A percentile compares a stretch with the other conserved stretches of the same genome.
phyloP scores from a whole-genome alignment of 2,888 invertebrate genomes.

The Crossocerus cetratus region DNA sequence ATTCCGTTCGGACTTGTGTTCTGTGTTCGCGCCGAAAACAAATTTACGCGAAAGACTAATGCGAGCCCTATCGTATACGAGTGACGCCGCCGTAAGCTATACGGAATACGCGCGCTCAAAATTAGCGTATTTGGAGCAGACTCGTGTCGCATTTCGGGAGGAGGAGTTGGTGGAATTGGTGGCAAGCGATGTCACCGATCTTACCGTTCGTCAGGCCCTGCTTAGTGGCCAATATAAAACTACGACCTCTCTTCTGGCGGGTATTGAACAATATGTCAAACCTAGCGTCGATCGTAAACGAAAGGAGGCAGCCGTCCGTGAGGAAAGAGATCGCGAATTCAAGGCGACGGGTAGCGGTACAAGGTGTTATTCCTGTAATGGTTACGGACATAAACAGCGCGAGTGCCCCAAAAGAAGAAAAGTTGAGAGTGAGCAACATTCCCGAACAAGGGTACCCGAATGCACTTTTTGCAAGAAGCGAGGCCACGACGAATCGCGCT shows the following conservation, averaged over 20 bases:
- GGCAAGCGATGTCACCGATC: neutral
- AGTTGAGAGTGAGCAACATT: neutral
- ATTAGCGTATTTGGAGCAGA: slow-evolving; percentile 8
- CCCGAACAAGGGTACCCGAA: neutral
- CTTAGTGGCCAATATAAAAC: neutral
- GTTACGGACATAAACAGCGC: neutral
- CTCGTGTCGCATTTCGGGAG: neutral
- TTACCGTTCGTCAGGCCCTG: slow-evolving; percentile 1
- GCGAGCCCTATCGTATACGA: slow-evolving; percentile 6
- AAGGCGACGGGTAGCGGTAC: neutral
- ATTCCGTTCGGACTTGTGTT: slow-evolving; percentile 13
- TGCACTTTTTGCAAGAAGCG: neutral
- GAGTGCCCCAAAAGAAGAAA: slow-evolving; percentile 1
- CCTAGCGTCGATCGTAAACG: neutral
- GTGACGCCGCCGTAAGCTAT: neutral
- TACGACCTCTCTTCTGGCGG: neutral
- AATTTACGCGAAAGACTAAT: neutral
- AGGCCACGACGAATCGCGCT: slow-evolving; percentile 5
- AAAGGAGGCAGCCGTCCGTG: neutral
- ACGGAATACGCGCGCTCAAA: slow-evolving; percentile 3
- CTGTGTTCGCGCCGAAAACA: slow-evolving; percentile 6
- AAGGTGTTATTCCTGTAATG: slow-evolving; percentile 3
- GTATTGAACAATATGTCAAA: slow-evolving; percentile 6
- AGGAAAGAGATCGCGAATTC: neutral
- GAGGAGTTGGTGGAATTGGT: slow-evolving; percentile 8